Conservation (phyloP, 2,113 vertebrate species). For the Trachemys scripta region DNA sequence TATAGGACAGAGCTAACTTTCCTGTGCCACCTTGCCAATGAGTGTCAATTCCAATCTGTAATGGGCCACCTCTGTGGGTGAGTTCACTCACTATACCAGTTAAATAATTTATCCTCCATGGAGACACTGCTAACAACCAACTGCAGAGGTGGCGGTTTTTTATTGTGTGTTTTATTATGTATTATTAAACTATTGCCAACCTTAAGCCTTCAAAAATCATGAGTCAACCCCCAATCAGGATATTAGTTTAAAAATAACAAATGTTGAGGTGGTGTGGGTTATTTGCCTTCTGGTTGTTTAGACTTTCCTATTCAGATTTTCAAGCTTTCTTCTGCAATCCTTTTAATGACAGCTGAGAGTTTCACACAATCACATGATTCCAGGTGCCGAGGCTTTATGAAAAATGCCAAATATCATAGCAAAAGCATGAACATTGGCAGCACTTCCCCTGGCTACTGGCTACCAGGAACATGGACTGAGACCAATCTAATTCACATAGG, state of each 20-base stretch:
- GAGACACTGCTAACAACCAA: background rate
- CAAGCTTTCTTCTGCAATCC: background rate
- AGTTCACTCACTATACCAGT: background rate
- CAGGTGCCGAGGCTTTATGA: background rate
- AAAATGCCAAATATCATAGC: rapidly evolving
- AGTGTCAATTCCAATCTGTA: background rate
- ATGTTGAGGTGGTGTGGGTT: background rate
- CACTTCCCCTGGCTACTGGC: background rate
- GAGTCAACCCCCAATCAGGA: background rate
- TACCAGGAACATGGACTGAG: background rate
- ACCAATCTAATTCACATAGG: background rate
- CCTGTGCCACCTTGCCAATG: background rate
- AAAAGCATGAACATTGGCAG: background rate
- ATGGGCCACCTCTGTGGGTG: background rate
- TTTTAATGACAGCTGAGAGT: background rate
- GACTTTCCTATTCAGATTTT: background rate
- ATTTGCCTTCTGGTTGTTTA: background rate
- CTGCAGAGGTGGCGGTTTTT: background rate
- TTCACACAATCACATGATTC: background rate
- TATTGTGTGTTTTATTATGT: background rate
- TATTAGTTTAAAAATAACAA: background rate
- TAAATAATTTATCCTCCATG: background rate
- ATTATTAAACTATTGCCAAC: background rate
- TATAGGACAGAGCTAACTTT: background rate
- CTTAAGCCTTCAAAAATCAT: background rate